phyloP scores from a whole-genome alignment of 2,888 invertebrate genomes.

The Epinotia bilunana region DNA sequence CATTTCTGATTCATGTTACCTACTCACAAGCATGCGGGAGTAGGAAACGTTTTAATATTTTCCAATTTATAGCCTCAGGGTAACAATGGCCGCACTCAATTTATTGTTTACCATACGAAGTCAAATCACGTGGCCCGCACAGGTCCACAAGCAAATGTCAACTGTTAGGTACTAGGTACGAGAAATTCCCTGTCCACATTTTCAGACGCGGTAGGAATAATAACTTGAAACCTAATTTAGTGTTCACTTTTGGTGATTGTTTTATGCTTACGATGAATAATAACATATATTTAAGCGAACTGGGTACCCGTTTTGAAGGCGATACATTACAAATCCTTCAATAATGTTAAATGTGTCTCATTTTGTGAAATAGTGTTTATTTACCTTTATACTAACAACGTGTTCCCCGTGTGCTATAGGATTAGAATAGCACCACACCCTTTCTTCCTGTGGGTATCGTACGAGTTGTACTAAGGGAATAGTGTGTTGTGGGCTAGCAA shows the following conservation, averaged over 20 bases:
- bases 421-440: no score
- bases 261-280: no score
- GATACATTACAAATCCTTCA: no score
- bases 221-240: not conserved
- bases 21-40: not conserved
- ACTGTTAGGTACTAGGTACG: not conserved
- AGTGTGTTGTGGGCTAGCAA: no score
- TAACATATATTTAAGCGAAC: no score
- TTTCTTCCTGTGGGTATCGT: no score
- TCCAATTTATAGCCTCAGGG: not conserved
- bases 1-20: not conserved
- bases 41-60: constrained; percentile 10
- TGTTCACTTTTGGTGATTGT: not conserved
- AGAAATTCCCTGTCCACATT: not conserved
- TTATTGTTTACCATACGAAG: constrained; percentile 20
- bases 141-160: not conserved
- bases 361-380: no score
- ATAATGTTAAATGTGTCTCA: no score
- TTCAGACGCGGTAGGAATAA: constrained; percentile 2
- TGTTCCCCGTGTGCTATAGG: no score
- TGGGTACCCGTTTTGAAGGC: no score
- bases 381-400: no score
- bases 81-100: constrained; percentile 9
- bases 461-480: no score
- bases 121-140: constrained; percentile 13